Evolutionary conservation across 2,888 invertebrate species (phyloP), one percentile per base, ranked within the genome.

Genomic region (Rhagium mordax): DNA sequence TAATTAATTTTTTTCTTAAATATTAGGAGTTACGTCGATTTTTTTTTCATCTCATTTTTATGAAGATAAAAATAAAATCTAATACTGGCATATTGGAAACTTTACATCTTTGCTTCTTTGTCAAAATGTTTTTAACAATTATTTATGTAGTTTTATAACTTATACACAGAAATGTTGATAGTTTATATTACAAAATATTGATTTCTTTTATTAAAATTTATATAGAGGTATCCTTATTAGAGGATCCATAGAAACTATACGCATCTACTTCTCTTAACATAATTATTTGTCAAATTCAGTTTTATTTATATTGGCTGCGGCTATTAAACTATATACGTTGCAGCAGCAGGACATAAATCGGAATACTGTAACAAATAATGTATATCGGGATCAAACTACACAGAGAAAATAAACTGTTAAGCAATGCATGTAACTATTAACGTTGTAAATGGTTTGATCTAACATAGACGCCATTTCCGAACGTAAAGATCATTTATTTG

Each of bases 401-500:
- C 18, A 64, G 64, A 64, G 64, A 47, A 64, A 64, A 64, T 64
- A 64, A 64, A 64, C 64, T 64, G 64, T 64, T 64, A 47, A 51
- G 64, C 64, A 64, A 64, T 64, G 51, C 49, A 64, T 64, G 29
- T 64, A 64, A 51, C 64, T 64, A 49, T 64, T 64, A 64, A 64
- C 51, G 51, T 49, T 64, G 24, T 64, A 64, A 64, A 64, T 64
- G 64, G 64, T 64, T 64, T 64, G 64, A 64, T 64, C 64, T 64
- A 64, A 49, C 24, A 27, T 49, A 48, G 64, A 51, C 64, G 51
- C 48, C 29, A 48, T 18, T 27, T 51, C 24, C 64, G 64, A 51
- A 24, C 64, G 21, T 64, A 10, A 18, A 16, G 64, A 64, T 64
- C 21, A 64, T 64, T 64, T 64, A 64, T 48, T 51, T 49, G 64